Base-by-base conservation (phyloP, 2,888 invertebrate genomes). In the Synanthedon tipuliformis region DNA sequence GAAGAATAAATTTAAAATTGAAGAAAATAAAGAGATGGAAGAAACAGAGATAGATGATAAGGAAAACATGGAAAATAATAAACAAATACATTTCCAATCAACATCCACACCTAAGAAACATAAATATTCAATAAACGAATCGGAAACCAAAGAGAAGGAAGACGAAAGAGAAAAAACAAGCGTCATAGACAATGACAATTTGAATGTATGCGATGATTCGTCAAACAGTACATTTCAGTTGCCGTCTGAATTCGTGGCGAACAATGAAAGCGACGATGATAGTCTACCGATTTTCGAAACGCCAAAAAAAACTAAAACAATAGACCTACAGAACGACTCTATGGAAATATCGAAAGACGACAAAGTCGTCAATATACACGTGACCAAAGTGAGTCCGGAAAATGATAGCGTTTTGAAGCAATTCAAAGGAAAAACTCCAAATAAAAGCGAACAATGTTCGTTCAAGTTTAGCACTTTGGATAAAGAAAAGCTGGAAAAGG, bases 341-440 rank as follows among this genome's bases (percentile, higher is more conserved):
- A 57, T 82, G 59, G 82, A 83, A 63, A 81, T 82, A 56, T 81
- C 76, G 0, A 70, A 69, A 50, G 65, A 73, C 2, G 63, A 80
- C 3, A 64, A 81, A 57, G 53, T 64, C 0, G 59, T 81, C 0
- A 78, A 72, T 8, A 74, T 81, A 0, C 69, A 77, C 34, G 58
- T 81, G 0, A 58, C 73, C 0, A 66, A 75, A 65, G 58, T 73
- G 0, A 58, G 64, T 11, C 63, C 63, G 3, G 49, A 57, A 7
- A 61, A 58, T 0, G 27, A 40, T 0, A 53, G 59, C 12, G 41
- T 57, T 5, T 23, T 60, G 0, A 55, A 57, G 4, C 54, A 56
- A 4, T 5, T 64, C 0, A 57, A 60, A 13, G n/a, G 59, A 0
- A 63, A 64, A 13, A 58, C 55, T 27, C 67, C 70, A 0, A 54